A percentile compares a stretch with the other conserved stretches of the same genome.
These are phyloP conservation scores for Eleutherodactylus coqui DNA, from an alignment of 2,797 vertebrate species.

Conservation along the genomic window DNA sequence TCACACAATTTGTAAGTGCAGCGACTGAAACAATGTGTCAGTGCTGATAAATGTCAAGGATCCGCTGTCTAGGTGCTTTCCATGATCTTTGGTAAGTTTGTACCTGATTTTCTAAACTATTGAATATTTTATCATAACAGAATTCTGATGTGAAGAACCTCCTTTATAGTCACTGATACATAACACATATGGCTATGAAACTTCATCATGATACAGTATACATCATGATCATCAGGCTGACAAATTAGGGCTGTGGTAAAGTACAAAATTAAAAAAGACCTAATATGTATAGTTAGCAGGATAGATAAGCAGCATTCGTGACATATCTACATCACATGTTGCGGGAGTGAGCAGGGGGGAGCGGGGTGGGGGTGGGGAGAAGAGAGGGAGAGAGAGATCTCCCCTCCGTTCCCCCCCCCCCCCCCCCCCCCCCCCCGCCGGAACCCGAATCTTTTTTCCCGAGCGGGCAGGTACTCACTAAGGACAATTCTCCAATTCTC, in stretches of 20 bases:
- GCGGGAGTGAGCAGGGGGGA: too few relatives aligned
- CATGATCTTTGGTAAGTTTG: not conserved
- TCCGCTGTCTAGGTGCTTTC: conserved; percentile 4
- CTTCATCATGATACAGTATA: not conserved
- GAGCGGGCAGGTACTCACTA: too few relatives aligned
- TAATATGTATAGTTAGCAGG: not conserved
- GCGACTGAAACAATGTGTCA: conserved; percentile 26
- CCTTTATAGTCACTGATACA: not conserved
- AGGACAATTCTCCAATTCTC: too few relatives aligned
- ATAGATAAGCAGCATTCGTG: too few relatives aligned
- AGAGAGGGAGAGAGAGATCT: too few relatives aligned
- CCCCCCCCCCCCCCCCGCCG: too few relatives aligned
- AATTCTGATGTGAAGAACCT: not conserved
- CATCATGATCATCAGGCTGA: not conserved
- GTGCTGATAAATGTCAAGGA: conserved; percentile 43
- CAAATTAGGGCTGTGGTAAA: not conserved
- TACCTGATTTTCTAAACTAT: conserved; percentile 25
- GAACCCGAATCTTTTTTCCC: too few relatives aligned
- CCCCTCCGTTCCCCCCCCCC: too few relatives aligned
- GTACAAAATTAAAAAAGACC: too few relatives aligned
- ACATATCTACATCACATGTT: too few relatives aligned
- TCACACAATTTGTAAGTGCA: conserved; percentile 37
- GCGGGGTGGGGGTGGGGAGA: too few relatives aligned
- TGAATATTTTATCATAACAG: conserved; percentile 18
- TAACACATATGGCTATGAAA: not conserved